Evolutionary conservation across 2,888 invertebrate genomes (phyloP).

Genomic region (Lasioglossum marginatum): DNA sequence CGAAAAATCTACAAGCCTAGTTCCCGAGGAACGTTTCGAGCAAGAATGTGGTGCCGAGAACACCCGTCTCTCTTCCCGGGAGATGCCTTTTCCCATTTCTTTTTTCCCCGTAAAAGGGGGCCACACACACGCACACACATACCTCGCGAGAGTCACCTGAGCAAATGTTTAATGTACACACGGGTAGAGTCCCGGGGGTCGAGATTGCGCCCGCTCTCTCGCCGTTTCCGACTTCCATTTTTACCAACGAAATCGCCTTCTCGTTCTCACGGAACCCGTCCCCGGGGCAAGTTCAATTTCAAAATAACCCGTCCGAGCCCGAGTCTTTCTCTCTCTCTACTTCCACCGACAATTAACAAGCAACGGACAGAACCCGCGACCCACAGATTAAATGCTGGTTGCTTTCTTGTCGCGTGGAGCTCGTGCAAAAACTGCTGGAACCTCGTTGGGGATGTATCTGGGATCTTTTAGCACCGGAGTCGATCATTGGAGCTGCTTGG

Average conservation of each 20-base stretch:
- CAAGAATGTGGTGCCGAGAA: background rate
- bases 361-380: background rate
- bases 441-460: too few relatives aligned
- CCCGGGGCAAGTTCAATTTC: conserved; percentile 39
- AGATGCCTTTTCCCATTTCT: background rate
- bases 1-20: background rate
- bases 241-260: conserved; percentile 30
- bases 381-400: background rate
- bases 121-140: background rate
- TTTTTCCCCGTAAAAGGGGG: background rate
- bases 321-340: background rate
- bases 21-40: background rate
- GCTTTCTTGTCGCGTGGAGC: background rate
- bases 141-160: conserved; percentile 42
- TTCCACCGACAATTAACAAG: background rate
- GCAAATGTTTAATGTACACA: conserved; percentile 27
- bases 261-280: conserved; percentile 56
- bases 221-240: conserved; percentile 30
- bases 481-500: too few relatives aligned
- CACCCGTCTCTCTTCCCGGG: background rate
- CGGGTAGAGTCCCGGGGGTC: background rate
- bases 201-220: background rate
- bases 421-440: background rate
- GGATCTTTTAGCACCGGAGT: background rate
- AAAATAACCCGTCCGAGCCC: conserved; percentile 12